Evolutionary conservation across 2,888 invertebrate species (phyloP).

Genomic region (Diaphora mendica): DNA sequence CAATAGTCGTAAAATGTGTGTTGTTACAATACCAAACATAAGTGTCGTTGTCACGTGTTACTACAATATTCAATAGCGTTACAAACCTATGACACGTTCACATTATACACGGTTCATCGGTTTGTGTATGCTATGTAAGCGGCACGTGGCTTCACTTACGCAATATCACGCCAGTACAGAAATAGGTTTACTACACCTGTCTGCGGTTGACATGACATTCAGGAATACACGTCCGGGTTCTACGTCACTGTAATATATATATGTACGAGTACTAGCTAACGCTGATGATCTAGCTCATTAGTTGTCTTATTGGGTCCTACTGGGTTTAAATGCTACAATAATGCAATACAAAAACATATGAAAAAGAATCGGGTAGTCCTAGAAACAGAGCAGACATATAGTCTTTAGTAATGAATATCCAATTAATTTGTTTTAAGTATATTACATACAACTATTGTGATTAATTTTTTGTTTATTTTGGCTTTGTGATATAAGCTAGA

Average conservation of each 20-base stretch:
- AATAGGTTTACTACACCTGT: constrained; percentile 66
- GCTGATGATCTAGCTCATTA: constrained; percentile 7
- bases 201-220: constrained; percentile 46
- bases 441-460: no score
- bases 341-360: not conserved
- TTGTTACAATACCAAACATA: not conserved
- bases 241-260: constrained; percentile 45
- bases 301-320: no score
- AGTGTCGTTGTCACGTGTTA: constrained; percentile 6
- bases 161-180: constrained; percentile 54
- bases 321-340: not conserved
- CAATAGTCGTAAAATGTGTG: no score
- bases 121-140: constrained; percentile 43
- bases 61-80: constrained; percentile 13
- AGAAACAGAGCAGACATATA: not conserved
- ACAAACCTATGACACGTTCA: constrained; percentile 10
- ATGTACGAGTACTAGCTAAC: constrained; percentile 33
- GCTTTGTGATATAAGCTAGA: no score
- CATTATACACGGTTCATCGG: constrained; percentile 38
- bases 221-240: constrained; percentile 58
- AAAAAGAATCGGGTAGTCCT: not conserved
- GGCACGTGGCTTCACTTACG: constrained; percentile 55
- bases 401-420: not conserved
- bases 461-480: no score
- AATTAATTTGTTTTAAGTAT: no score